These are phyloP conservation scores for Amphiprion ocellaris DNA, from an alignment of 2,113 vertebrate species.

Conservation along the genomic window DNA sequence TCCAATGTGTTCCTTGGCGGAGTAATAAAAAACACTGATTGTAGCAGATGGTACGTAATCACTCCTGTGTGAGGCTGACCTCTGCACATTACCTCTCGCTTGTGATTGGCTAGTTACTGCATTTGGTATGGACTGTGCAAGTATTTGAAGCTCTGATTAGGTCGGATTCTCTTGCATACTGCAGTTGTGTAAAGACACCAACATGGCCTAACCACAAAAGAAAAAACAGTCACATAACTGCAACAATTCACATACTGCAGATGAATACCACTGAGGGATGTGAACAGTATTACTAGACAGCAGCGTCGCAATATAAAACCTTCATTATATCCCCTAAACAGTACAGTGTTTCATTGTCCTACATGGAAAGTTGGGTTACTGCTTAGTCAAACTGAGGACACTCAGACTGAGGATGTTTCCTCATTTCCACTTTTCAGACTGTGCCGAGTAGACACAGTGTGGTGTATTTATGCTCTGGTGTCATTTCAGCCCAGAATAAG, in stretches of 20 bases:
- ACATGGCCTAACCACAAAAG: too few species aligned
- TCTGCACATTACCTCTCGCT: too few species aligned
- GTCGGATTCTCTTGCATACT: too few species aligned
- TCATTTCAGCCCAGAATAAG: conserved; percentile 22
- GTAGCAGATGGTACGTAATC: too few species aligned
- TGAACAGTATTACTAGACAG: not conserved
- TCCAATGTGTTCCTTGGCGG: too few species aligned
- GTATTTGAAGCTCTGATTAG: too few species aligned
- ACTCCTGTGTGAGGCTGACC: too few species aligned
- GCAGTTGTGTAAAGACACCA: too few species aligned
- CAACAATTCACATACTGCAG: not conserved
- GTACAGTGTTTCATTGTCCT: not conserved
- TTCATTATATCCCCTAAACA: not conserved
- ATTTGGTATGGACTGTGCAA: too few species aligned
- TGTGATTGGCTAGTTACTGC: too few species aligned
- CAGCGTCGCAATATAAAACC: not conserved
- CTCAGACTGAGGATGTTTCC: not conserved
- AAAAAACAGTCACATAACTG: conserved; percentile 10
- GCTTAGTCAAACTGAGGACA: not conserved
- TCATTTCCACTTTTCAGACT: not conserved
- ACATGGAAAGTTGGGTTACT: not conserved
- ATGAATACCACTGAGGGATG: not conserved
- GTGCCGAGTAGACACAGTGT: conserved; percentile 10
- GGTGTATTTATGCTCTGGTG: conserved; percentile 35
- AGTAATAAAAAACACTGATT: too few species aligned